phyloP scores from a whole-genome alignment of 2,888 invertebrate species.

The Nomada fabriciana region DNA sequence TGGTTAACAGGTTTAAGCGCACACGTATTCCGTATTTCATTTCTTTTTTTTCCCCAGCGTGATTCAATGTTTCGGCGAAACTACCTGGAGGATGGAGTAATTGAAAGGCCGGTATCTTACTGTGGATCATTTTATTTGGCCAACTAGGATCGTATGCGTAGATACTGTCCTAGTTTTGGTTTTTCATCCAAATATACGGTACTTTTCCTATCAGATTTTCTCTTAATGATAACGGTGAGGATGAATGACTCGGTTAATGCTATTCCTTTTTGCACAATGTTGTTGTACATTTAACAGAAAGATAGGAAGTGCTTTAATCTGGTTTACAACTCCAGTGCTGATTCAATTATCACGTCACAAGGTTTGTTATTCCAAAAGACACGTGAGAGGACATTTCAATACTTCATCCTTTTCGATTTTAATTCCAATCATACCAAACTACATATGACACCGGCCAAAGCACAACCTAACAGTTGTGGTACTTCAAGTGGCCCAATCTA shows the following conservation, averaged over 20 bases:
- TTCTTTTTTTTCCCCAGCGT: neutral
- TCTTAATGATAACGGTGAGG: neutral
- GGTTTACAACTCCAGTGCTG: too few relatives aligned
- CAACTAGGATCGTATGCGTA: neutral
- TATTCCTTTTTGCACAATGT: too few relatives aligned
- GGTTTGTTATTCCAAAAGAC: slow-evolving; percentile 39
- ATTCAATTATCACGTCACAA: neutral
- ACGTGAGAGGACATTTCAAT: slow-evolving; percentile 50
- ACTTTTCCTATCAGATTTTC: too few relatives aligned
- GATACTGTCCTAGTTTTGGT: too few relatives aligned
- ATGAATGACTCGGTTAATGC: too few relatives aligned
- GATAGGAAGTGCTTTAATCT: slow-evolving; percentile 19
- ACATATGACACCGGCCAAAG: too few relatives aligned
- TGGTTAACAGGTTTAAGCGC: neutral
- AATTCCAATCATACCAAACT: slow-evolving; percentile 40
- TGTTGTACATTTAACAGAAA: too few relatives aligned
- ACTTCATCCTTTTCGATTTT: slow-evolving; percentile 65
- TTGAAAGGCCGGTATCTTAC: neutral
- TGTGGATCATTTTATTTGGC: neutral
- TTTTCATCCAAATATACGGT: too few relatives aligned
- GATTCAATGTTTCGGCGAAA: neutral
- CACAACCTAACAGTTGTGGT: too few relatives aligned
- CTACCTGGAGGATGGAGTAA: neutral
- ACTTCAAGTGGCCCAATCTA: too few relatives aligned
- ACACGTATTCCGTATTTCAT: neutral